phyloP scores from a whole-genome alignment of 35 echinoderm and acorn worm species.

The Heliocidaris erythrogramma region DNA sequence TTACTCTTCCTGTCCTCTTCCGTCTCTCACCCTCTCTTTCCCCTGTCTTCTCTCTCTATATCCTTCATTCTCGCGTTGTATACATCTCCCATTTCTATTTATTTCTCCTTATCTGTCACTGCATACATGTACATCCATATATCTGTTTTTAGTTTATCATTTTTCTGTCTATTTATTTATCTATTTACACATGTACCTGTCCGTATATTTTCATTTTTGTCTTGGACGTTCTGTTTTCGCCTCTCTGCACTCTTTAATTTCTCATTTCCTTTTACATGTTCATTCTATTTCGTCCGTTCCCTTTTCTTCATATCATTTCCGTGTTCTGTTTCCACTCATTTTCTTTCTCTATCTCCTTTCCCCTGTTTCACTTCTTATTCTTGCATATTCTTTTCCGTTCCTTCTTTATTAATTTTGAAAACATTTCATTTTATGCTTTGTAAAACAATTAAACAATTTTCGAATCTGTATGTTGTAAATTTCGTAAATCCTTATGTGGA shows the following conservation, averaged over 20 bases:
- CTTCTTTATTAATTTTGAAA: too few relatives aligned
- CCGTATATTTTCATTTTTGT: neutral
- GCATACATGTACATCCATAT: conserved; percentile 2
- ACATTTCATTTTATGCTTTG: too few relatives aligned
- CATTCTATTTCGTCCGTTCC: too few relatives aligned
- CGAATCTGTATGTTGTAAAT: neutral
- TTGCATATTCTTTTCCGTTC: neutral
- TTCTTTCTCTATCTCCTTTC: neutral
- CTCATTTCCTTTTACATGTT: neutral
- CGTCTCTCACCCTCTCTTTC: neutral
- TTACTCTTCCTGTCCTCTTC: too few relatives aligned
- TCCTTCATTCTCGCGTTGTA: neutral
- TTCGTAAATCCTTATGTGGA: neutral
- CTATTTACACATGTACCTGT: conserved; percentile 11
- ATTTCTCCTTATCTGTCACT: conserved; percentile 10
- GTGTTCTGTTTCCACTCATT: neutral
- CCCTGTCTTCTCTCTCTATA: neutral
- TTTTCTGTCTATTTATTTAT: conserved; percentile 15
- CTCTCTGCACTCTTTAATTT: conserved; percentile 1
- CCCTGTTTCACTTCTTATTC: neutral
- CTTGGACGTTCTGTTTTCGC: neutral
- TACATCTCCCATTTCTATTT: conserved; percentile 4
- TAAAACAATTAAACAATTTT: neutral
- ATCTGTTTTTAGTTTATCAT: conserved; percentile 19
- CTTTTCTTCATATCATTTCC: neutral